Conservation (phyloP, 2,113 vertebrate genomes). For the Entelurus aequoreus region DNA sequence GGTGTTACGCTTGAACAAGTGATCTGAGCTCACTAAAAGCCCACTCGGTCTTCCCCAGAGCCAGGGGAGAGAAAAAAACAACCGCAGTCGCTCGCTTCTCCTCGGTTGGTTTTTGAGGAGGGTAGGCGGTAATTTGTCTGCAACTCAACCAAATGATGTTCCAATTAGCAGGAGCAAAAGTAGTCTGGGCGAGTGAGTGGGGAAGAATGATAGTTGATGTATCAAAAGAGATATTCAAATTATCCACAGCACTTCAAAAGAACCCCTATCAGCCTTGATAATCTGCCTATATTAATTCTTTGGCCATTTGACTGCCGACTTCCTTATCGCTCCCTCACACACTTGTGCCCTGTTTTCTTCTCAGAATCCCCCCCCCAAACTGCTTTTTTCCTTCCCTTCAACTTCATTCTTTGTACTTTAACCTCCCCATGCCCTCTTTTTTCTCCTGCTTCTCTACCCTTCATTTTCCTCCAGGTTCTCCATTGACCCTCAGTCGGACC, state of each 20-base stretch:
- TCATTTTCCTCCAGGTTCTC: slow-evolving; percentile 72
- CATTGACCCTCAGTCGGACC: slow-evolving; percentile 83
- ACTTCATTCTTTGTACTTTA: slow-evolving; percentile 18
- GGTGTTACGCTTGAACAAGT: slow-evolving; percentile 12
- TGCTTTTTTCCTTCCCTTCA: slow-evolving; percentile 10
- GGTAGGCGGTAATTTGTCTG: slow-evolving; percentile 31
- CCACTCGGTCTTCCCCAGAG: slow-evolving; percentile 16
- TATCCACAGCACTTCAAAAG: slow-evolving; percentile 61
- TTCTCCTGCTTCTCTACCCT: slow-evolving; percentile 1
- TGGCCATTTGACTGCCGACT: slow-evolving; percentile 52
- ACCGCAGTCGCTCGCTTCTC: slow-evolving; percentile 1
- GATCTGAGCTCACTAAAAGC: slow-evolving; percentile 23
- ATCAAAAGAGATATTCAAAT: slow-evolving; percentile 61
- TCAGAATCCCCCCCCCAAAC: slow-evolving; percentile 13
- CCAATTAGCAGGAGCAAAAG: slow-evolving; percentile 48
- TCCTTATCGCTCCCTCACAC: slow-evolving; percentile 56
- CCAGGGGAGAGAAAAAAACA: neutral
- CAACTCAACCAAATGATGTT: slow-evolving; percentile 37
- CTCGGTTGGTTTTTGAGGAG: slow-evolving; percentile 18
- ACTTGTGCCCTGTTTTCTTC: slow-evolving; percentile 38
- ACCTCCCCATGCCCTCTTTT: slow-evolving; percentile 4
- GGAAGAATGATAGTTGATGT: slow-evolving; percentile 46
- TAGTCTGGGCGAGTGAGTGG: slow-evolving; percentile 38
- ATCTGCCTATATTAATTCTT: slow-evolving; percentile 66
- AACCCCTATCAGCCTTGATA: slow-evolving; percentile 55